phyloP scores from a whole-genome alignment of 2,888 invertebrate species.

The Thumatha senex region DNA sequence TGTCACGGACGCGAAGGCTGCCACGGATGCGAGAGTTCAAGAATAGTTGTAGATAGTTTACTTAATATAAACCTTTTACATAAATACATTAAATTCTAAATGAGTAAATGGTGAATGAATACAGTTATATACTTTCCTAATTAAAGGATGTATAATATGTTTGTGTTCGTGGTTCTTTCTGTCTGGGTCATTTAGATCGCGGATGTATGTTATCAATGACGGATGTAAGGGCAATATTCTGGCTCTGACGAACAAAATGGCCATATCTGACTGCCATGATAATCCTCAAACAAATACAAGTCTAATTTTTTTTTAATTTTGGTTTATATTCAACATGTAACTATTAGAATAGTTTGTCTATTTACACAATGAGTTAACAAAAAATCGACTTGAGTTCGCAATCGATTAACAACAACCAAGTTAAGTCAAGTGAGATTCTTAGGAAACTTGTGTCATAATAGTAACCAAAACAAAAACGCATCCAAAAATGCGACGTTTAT shows the following conservation, averaged over 20 bases:
- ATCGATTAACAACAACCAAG: no score
- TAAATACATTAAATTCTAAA: no score
- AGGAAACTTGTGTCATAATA: constrained; percentile 55
- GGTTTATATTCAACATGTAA: no score
- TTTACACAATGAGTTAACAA: no score
- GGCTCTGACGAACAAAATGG: constrained; percentile 34
- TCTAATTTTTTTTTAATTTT: constrained; percentile 6
- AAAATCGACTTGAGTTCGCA: no score
- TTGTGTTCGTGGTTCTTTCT: constrained; percentile 16
- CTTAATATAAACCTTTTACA: no score
- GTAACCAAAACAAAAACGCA: constrained; percentile 75
- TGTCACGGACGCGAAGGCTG: no score
- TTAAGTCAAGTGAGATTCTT: constrained; percentile 22
- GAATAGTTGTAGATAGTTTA: no score
- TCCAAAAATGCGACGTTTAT: constrained; percentile 75
- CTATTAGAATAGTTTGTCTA: no score
- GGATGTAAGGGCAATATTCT: constrained; percentile 75
- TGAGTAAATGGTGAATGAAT: no score
- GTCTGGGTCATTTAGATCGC: constrained; percentile 46
- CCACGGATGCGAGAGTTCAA: no score
- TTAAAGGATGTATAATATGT: constrained; percentile 1
- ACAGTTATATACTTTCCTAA: no score
- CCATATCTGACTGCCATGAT: constrained; percentile 30
- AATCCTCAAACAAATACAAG: constrained; percentile 13
- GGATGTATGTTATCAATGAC: constrained; percentile 62